phyloP scores from a whole-genome alignment of 2,797 vertebrate species.

The Sciurus carolinensis region DNA sequence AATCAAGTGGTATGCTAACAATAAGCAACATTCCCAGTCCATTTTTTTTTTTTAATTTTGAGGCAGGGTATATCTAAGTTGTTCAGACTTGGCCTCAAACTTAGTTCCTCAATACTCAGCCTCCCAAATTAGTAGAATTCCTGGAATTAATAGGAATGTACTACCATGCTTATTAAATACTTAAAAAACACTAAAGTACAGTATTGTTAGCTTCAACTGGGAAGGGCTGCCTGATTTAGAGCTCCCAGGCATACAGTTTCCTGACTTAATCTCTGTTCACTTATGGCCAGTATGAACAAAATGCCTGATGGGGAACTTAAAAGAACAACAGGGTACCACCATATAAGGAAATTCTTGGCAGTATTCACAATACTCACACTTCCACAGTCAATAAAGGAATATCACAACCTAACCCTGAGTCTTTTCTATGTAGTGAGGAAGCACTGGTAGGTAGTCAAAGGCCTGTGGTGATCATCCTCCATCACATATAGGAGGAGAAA shows the following conservation, averaged over 20 bases:
- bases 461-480: neutral
- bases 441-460: neutral
- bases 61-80: too few relatives aligned
- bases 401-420: neutral
- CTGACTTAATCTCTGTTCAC: neutral
- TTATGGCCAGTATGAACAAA: neutral
- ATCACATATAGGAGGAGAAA: neutral
- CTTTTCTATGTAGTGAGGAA: neutral
- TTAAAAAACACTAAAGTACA: neutral
- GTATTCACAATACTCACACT: neutral
- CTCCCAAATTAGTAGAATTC: too few relatives aligned
- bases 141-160: too few relatives aligned
- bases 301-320: neutral
- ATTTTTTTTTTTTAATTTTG: too few relatives aligned
- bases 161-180: neutral
- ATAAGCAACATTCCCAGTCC: too few relatives aligned
- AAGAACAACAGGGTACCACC: accelerated
- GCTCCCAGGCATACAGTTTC: neutral
- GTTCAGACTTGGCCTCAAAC: too few relatives aligned
- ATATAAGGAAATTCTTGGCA: neutral
- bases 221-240: neutral
- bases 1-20: too few relatives aligned
- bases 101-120: too few relatives aligned
- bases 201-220: neutral
- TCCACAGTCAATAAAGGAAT: neutral